Percentiles rank a stretch among this genome's conserved stretches.
Evolutionary conservation across 2,113 vertebrate genomes (phyloP).

Genomic region (Serilophus lunatus): DNA sequence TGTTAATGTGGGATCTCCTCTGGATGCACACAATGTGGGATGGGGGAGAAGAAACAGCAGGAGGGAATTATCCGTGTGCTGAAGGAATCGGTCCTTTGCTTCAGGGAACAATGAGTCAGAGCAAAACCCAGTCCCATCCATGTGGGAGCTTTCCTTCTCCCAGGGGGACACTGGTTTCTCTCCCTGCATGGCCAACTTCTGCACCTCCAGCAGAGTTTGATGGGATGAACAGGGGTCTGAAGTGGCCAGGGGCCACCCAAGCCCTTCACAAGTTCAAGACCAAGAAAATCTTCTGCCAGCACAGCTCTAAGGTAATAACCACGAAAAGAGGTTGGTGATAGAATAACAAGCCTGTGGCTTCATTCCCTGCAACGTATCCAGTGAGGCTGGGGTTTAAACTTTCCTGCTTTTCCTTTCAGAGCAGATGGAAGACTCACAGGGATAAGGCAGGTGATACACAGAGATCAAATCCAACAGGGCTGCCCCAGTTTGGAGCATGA

Average conservation of each 20-base stretch:
- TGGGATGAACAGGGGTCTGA: not conserved
- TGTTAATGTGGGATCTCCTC: not conserved
- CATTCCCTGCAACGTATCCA: not conserved
- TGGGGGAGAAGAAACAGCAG: not conserved
- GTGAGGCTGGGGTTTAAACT: not conserved
- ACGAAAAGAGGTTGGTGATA: not conserved
- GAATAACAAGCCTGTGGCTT: not conserved
- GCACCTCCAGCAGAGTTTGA: not conserved
- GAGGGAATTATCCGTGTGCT: not conserved
- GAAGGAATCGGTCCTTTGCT: not conserved
- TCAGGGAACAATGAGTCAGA: not conserved
- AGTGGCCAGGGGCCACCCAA: not conserved
- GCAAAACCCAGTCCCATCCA: not conserved
- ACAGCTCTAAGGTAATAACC: not conserved
- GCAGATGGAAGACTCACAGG: not conserved
- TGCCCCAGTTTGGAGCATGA: rapidly evolving
- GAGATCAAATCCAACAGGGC: not conserved
- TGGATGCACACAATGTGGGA: not conserved
- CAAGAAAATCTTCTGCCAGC: not conserved
- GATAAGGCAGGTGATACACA: not conserved
- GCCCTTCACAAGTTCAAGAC: not conserved
- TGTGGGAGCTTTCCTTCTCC: not conserved
- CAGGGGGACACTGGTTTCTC: not conserved
- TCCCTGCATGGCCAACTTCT: not conserved
- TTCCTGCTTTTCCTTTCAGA: not conserved